These are phyloP conservation scores for Diorhabda elongata DNA, from an alignment of 1,140 invertebrate species.

Conservation along the genomic window DNA sequence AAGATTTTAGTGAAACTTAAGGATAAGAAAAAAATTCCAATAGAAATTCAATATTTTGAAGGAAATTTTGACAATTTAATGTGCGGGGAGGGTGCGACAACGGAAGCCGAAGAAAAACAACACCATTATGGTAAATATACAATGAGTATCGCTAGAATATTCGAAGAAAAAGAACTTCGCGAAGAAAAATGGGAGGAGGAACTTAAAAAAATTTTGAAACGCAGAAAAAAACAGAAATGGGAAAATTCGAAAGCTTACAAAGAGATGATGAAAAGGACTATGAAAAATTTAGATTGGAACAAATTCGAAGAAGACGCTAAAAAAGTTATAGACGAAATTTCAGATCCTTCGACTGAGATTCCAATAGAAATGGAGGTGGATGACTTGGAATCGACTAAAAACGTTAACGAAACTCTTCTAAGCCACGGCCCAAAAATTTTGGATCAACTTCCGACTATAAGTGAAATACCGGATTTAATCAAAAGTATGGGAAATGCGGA, in stretches of 20 bases:
- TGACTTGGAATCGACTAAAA: slow-evolving; percentile 54
- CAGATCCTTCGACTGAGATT: slow-evolving; percentile 37
- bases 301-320: slow-evolving; percentile 56
- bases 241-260: slow-evolving; percentile 52
- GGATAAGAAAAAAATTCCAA: slow-evolving; percentile 65
- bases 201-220: slow-evolving; percentile 41
- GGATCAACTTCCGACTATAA: slow-evolving; percentile 56
- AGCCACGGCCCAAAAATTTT: slow-evolving; percentile 50
- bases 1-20: slow-evolving; percentile 68
- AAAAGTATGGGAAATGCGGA: slow-evolving; percentile 60
- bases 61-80: slow-evolving; percentile 53
- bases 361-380: slow-evolving; percentile 50
- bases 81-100: slow-evolving; percentile 56
- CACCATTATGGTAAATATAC: slow-evolving; percentile 53
- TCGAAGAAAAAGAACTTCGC: slow-evolving; percentile 69
- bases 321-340: slow-evolving; percentile 50
- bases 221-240: slow-evolving; percentile 46
- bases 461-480: slow-evolving; percentile 61
- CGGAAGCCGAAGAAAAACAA: slow-evolving; percentile 59
- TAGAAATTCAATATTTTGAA: slow-evolving; percentile 63
- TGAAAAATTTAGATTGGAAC: slow-evolving; percentile 61
- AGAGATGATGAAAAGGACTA: slow-evolving; percentile 55
- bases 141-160: slow-evolving; percentile 65
- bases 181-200: slow-evolving; percentile 56
- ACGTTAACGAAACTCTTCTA: slow-evolving; percentile 54